Evolutionary conservation across 2,888 invertebrate species (phyloP).

Genomic region (Pomacea canaliculata): DNA sequence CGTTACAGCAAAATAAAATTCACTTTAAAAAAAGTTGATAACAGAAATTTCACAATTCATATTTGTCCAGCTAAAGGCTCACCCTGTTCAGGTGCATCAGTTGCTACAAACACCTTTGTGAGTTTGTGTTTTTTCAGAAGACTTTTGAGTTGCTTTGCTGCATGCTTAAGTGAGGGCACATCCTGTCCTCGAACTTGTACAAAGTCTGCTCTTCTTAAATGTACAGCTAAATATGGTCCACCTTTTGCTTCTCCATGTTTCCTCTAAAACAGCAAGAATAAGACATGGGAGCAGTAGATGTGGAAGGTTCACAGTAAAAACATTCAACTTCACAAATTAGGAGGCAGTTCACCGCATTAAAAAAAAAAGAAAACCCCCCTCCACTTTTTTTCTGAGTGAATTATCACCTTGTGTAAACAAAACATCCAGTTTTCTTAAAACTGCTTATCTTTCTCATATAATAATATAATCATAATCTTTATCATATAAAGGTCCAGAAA

Average conservation of each 20-base stretch:
- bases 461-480: too few relatives aligned
- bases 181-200: slow-evolving; percentile 79
- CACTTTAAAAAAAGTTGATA: not conserved
- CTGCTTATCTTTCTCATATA: too few relatives aligned
- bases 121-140: slow-evolving; percentile 75
- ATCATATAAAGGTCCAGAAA: too few relatives aligned
- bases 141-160: slow-evolving; percentile 81
- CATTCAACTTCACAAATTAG: too few relatives aligned
- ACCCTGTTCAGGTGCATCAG: slow-evolving; percentile 79
- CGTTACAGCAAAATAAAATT: not conserved
- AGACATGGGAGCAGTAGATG: too few relatives aligned
- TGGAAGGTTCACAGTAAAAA: too few relatives aligned
- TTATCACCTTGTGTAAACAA: too few relatives aligned
- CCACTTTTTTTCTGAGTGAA: too few relatives aligned
- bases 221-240: slow-evolving; percentile 83
- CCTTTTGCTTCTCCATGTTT: slow-evolving; percentile 69
- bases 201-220: slow-evolving; percentile 92
- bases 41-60: not conserved
- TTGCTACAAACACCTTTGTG: slow-evolving; percentile 82
- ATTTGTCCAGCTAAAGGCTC: not conserved
- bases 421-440: too few relatives aligned
- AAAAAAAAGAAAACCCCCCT: too few relatives aligned
- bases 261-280: slow-evolving; percentile 34
- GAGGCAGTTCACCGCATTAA: too few relatives aligned
- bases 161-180: slow-evolving; percentile 83